Evolutionary conservation across 2,113 vertebrate genomes (phyloP).

Genomic region (Silurus glanis): DNA sequence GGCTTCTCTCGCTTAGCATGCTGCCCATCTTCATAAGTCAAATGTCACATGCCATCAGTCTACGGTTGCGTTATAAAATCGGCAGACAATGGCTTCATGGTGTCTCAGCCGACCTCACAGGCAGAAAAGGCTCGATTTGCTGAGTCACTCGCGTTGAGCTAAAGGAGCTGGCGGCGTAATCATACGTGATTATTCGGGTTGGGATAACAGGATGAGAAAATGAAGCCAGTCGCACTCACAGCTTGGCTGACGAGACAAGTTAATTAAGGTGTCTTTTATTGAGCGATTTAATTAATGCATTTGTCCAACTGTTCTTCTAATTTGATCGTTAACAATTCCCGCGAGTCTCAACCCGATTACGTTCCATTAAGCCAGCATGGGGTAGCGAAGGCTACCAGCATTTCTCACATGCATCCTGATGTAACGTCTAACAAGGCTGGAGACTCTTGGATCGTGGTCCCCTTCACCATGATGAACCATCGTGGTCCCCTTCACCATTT

Average conservation of each 20-base stretch:
- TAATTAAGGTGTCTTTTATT: slow-evolving; percentile 17
- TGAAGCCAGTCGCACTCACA: background rate
- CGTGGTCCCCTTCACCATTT: too few relatives aligned
- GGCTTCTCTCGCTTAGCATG: slow-evolving; percentile 56
- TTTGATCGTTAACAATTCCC: slow-evolving; percentile 16
- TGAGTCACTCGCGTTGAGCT: slow-evolving; percentile 16
- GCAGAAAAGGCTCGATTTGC: background rate
- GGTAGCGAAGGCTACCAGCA: background rate
- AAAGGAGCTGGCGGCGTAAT: background rate
- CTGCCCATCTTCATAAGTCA: slow-evolving; percentile 67
- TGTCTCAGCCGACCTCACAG: slow-evolving; percentile 24
- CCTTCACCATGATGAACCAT: background rate
- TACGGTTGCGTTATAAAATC: slow-evolving; percentile 55
- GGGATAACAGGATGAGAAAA: background rate
- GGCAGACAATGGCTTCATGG: slow-evolving; percentile 46
- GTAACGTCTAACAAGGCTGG: background rate
- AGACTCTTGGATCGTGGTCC: background rate
- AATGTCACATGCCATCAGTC: slow-evolving; percentile 72
- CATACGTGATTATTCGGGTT: background rate
- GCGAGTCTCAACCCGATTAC: background rate
- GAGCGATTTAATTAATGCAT: slow-evolving; percentile 19
- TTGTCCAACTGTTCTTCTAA: slow-evolving; percentile 9
- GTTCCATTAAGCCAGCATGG: background rate
- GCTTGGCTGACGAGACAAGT: background rate
- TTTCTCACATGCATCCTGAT: background rate